Base-by-base conservation (phyloP, 2,113 vertebrate genomes). In the Tyto alba region DNA sequence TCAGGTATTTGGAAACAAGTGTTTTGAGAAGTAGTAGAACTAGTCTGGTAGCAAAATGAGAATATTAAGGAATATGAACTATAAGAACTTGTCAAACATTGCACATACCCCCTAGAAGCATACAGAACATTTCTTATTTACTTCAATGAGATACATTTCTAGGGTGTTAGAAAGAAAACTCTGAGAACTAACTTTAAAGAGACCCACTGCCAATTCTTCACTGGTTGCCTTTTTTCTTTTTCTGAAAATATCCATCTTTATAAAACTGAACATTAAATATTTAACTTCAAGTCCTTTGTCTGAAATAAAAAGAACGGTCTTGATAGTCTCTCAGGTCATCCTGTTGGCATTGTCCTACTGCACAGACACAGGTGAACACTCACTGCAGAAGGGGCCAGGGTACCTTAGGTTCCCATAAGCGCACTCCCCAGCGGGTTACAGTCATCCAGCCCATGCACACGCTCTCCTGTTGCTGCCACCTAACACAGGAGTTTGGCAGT, bases 371-470 rank as follows among this genome's bases (percentile, higher is more conserved):
- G 59, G 14, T 43, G 30, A 41, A 52, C 6, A 22, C n/a, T 27
- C 47, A 10, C 13, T n/a, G 32, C 62, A 60, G 50, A 55, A 60
- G 20, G 15, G 30, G 75, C 20, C 10, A 6, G 43, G 38, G 32
- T 32, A 48, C 10, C 41, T 52, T 3, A 13, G 50, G 72, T 26
- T 77, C 26, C 41, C 26, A 52, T 11, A 47, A 1, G 29, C 1
- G 0, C 0, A 1, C 12, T 59, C 34, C 32, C 47, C 59, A 57
- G 48, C 0, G 0, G 30, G n/a, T 17, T 53, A 38, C 38, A 13
- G 27, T 26, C 1, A 1, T 50, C 38, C 38, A 41, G 15, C 38
- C 7, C 72, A 32, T 4, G 1, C 43, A 29, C 32, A 22, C 3
- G 0, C 21, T 55, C 26, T 40, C 40, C 67, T 0, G 0, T 9